A percentile compares a stretch with the other conserved stretches of the same genome.
Evolutionary conservation across 2,888 invertebrate species (phyloP).

Genomic region (Drosophila koepferae): DNA sequence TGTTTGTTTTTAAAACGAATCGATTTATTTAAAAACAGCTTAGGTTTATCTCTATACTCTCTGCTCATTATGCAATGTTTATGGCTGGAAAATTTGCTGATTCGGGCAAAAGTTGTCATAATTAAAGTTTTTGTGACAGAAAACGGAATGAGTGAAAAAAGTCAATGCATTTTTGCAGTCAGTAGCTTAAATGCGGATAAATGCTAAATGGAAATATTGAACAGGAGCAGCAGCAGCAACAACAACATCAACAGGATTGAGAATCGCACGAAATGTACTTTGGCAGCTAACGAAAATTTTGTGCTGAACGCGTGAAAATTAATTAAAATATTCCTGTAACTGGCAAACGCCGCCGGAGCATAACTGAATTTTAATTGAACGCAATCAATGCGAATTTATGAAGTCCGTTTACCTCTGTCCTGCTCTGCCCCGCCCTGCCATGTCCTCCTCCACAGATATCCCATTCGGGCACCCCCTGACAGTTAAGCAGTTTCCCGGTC

Average conservation of each 20-base stretch:
- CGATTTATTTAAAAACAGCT: no score
- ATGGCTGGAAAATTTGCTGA: slow-evolving; percentile 38
- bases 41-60: not conserved
- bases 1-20: no score
- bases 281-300: slow-evolving; percentile 68
- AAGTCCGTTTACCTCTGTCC: slow-evolving; percentile 44
- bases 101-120: slow-evolving; percentile 28
- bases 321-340: slow-evolving; percentile 84
- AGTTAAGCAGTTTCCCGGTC: slow-evolving; percentile 53
- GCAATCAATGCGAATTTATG: slow-evolving; percentile 85
- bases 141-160: slow-evolving; percentile 35
- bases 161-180: slow-evolving; percentile 38
- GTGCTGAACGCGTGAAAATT: slow-evolving; percentile 84
- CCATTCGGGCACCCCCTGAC: slow-evolving; percentile 26
- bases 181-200: slow-evolving; percentile 51
- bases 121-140: slow-evolving; percentile 52
- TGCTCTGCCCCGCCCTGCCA: not conserved
- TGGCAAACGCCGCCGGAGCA: slow-evolving; percentile 78
- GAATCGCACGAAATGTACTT: slow-evolving; percentile 53
- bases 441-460: not conserved
- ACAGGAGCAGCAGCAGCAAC: slow-evolving; percentile 19
- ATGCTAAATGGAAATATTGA: slow-evolving; percentile 53
- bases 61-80: slow-evolving; percentile 9
- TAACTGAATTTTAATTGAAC: slow-evolving; percentile 85
- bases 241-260: slow-evolving; percentile 24